Base-by-base conservation (phyloP, 2,113 vertebrate species). In the Daboia siamensis region DNA sequence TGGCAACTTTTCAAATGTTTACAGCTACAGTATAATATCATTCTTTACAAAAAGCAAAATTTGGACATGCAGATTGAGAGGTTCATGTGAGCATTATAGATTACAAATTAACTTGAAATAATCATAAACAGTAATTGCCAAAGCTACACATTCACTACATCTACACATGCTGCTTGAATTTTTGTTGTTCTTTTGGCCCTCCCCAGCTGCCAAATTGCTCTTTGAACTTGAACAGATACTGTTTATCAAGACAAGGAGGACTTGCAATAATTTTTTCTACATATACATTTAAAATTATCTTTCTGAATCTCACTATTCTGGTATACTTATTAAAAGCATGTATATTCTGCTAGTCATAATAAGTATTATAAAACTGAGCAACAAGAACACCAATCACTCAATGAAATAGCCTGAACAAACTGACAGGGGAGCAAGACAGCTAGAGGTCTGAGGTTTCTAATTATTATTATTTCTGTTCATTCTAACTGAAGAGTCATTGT, bases 1-100 rank as follows among this genome's bases (percentile, higher is more conserved):
- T 96, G 95, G 91, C 61, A 92, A 94, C 20, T 1, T 94, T 96
- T 94, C 11, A 1, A 91, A 86, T 56, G 54, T 94, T 96, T 96
- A 94, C 55, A 95, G 87, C 61, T 24, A 39, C 48, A 90, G 33
- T 80, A 57, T 96, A 96, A 96, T 95, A 94, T 95, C 95, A 94
- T 69, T 91, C n/a, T 11, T 0, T 93, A 55, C 64, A 33, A 61
- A 90, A 59, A 93, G 51, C 91, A 44, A 44, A 44, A 15, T 88
- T 2, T 52, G 90, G 17, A 3, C 88, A 23, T 39, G 57, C 80
- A 94, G 90, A 87, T 9, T 57, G 33, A 89, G 86, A 11, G 24
- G 52, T 39, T 94, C 51, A 0, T 48, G 23, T 26, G 1, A 39
- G 26, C 44, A 11, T 91, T 87, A 92, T 90, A 94, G 89, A 87